Percentiles rank a stretch among this genome's conserved stretches.
phyloP scores from a whole-genome alignment of 2,888 invertebrate species.

The Drosophila incognita region DNA sequence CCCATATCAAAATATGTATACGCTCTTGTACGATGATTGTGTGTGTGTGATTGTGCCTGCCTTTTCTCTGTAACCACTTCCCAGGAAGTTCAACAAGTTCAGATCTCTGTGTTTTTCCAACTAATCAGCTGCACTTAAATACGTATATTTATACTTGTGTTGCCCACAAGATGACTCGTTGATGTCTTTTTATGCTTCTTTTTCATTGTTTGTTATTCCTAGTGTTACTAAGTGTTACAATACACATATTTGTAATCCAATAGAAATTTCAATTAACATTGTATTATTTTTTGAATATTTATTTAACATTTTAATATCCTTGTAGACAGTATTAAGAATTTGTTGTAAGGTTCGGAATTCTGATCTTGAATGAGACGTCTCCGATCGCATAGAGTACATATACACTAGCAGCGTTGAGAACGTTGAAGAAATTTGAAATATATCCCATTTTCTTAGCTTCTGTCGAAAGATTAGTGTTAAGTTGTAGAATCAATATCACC shows the following conservation, averaged over 20 bases:
- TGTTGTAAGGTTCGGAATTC: background rate
- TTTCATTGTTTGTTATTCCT: background rate
- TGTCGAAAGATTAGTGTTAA: no score
- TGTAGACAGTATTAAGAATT: background rate
- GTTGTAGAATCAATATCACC: no score
- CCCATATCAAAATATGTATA: slow-evolving; percentile 70
- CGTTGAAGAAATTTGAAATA: no score
- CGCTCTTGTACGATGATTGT: slow-evolving; percentile 33
- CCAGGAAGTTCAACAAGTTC: slow-evolving; percentile 63
- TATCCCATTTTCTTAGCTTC: no score
- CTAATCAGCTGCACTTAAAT: slow-evolving; percentile 49
- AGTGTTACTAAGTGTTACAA: slow-evolving; percentile 1
- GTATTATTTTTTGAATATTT: background rate
- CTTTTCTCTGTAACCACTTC: slow-evolving; percentile 40
- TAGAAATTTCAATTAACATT: background rate
- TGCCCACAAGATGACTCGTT: slow-evolving; percentile 9
- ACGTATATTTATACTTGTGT: slow-evolving; percentile 29
- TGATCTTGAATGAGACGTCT: background rate
- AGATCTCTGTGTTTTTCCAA: slow-evolving; percentile 61
- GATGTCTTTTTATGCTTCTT: background rate
- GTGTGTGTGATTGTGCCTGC: slow-evolving; percentile 14
- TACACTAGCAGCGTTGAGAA: no score
- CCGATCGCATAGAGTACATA: no score
- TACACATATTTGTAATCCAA: background rate
- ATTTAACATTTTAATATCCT: background rate